phyloP scores from a whole-genome alignment of 2,797 vertebrate species.

The Arremon brunneinucha region DNA sequence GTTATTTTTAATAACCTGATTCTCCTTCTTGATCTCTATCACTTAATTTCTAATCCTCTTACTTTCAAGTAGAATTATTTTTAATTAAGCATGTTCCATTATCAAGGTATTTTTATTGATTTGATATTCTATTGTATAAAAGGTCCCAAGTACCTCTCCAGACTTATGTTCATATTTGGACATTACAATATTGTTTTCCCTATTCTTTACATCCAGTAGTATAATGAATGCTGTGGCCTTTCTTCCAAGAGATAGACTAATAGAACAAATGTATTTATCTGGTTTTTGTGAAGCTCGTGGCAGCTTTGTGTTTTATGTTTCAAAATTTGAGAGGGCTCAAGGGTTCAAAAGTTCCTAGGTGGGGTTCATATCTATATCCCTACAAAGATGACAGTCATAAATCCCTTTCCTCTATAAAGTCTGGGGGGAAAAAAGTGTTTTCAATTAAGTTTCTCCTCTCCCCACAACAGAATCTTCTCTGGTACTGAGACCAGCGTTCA shows the following conservation, averaged over 20 bases:
- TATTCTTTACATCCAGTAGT: not conserved
- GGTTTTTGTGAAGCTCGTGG: not conserved
- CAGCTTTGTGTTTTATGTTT: not conserved
- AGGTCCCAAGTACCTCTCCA: not conserved
- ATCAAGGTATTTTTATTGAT: not conserved
- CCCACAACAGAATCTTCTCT: not conserved
- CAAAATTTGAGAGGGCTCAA: not conserved
- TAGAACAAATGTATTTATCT: not conserved
- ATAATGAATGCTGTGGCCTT: not conserved
- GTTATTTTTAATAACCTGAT: not conserved
- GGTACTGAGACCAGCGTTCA: not conserved
- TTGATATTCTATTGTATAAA: not conserved
- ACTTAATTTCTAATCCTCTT: not conserved
- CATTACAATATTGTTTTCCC: not conserved
- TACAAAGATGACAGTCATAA: not conserved
- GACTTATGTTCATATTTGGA: not conserved
- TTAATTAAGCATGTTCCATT: not conserved
- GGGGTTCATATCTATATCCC: not conserved
- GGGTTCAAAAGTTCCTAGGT: not conserved
- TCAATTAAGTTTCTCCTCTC: not conserved
- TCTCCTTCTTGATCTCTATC: not conserved
- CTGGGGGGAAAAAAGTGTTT: not conserved
- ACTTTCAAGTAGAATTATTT: not conserved
- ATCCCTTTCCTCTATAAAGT: not conserved
- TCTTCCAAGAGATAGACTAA: not conserved